Percentiles rank a stretch among this genome's conserved stretches.
phyloP scores from a whole-genome alignment of 2,797 vertebrate species.

The Amblyopsis hoosieri region DNA sequence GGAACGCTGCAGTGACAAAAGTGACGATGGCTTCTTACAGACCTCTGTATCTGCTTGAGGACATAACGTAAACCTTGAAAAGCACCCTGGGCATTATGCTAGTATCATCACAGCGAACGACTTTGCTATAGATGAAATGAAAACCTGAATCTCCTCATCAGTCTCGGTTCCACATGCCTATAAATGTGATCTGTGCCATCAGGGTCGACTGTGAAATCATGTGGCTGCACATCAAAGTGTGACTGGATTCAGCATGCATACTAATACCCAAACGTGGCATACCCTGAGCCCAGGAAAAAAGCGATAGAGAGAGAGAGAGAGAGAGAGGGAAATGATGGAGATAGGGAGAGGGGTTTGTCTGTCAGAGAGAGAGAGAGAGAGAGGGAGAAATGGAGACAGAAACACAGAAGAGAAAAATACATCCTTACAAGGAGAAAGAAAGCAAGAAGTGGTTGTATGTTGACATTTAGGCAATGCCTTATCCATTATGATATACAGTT shows the following conservation, averaged over 20 bases:
- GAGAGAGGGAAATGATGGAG: background rate
- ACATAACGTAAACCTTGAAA: slow-evolving; percentile 33
- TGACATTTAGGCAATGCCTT: too few relatives aligned
- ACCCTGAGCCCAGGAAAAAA: slow-evolving; percentile 39
- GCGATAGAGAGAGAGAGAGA: slow-evolving; percentile 3
- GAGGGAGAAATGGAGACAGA: slow-evolving; percentile 1
- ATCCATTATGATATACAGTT: too few relatives aligned
- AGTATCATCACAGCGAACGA: slow-evolving; percentile 49
- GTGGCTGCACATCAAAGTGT: slow-evolving; percentile 80
- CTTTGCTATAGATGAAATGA: slow-evolving; percentile 63
- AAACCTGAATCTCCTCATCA: slow-evolving; percentile 70
- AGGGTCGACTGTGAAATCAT: slow-evolving; percentile 79
- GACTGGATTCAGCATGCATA: slow-evolving; percentile 71
- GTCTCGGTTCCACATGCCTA: slow-evolving; percentile 71
- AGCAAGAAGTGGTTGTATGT: too few relatives aligned
- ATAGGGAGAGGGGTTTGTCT: slow-evolving; percentile 4
- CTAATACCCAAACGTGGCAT: slow-evolving; percentile 63
- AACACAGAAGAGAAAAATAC: background rate
- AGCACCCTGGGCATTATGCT: slow-evolving; percentile 40
- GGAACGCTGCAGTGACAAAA: slow-evolving; percentile 22
- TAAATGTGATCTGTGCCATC: slow-evolving; percentile 78
- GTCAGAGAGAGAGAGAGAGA: background rate
- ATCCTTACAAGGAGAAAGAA: too few relatives aligned
- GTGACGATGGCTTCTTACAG: slow-evolving; percentile 17
- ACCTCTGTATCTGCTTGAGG: slow-evolving; percentile 19